These are phyloP conservation scores for Perognathus longimembris DNA, from an alignment of 2,113 vertebrate species.

Conservation along the genomic window DNA sequence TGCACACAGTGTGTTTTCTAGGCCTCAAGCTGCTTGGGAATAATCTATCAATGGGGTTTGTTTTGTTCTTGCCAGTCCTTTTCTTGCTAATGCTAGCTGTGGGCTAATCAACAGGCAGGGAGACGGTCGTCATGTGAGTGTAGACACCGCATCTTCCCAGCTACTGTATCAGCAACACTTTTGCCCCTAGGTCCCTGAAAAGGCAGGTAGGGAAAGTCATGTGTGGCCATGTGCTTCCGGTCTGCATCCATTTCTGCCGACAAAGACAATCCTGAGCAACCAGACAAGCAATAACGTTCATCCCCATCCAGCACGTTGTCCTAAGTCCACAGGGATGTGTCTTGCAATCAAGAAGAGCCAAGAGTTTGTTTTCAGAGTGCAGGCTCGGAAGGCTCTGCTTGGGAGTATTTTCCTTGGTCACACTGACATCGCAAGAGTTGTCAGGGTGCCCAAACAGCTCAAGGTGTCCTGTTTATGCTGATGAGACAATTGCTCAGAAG, in stretches of 20 bases:
- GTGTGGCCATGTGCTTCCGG: not conserved
- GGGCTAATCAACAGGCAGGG: not conserved
- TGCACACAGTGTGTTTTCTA: not conserved
- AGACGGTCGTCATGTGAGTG: not conserved
- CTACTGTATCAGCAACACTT: not conserved
- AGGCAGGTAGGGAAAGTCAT: fast-evolving
- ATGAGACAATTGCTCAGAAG: not conserved
- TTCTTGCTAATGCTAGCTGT: not conserved
- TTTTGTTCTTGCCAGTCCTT: not conserved
- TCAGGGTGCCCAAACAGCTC: not conserved
- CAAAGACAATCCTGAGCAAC: not conserved
- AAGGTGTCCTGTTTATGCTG: fast-evolving
- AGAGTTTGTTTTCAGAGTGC: not conserved
- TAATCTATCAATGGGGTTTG: not conserved
- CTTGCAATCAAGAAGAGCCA: not conserved
- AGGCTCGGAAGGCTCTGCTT: not conserved
- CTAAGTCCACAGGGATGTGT: fast-evolving
- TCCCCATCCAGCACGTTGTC: too few species aligned
- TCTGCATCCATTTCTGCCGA: not conserved
- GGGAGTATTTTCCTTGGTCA: not conserved
- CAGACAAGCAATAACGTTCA: fast-evolving
- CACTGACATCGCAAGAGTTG: not conserved
- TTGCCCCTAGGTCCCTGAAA: not conserved
- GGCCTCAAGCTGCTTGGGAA: not conserved
- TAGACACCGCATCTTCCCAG: fast-evolving